These are phyloP conservation scores for Hipposideros armiger DNA, from an alignment of 2,113 vertebrate genomes.

Conservation along the genomic window DNA sequence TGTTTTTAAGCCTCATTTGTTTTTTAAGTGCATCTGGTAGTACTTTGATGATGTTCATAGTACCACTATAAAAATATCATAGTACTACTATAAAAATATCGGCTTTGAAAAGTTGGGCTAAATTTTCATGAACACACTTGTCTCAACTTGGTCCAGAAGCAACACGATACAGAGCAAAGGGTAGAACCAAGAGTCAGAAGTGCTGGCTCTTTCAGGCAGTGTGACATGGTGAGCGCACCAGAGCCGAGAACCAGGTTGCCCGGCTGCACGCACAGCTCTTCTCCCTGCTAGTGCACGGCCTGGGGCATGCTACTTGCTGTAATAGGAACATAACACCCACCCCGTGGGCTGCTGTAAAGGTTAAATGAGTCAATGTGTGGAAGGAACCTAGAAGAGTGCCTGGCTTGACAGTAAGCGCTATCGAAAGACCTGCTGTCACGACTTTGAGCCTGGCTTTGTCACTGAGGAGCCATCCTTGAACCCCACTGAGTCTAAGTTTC, in stretches of 20 bases:
- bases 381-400: not conserved
- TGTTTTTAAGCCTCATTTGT: not conserved
- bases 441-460: not conserved
- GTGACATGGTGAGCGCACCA: accelerated
- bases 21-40: not conserved
- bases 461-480: not conserved
- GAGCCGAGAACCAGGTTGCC: not conserved
- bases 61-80: not conserved
- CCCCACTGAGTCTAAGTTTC: not conserved
- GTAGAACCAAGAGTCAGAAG: not conserved
- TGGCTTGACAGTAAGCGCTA: not conserved
- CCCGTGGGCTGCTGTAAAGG: not conserved
- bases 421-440: accelerated
- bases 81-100: not conserved
- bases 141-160: not conserved
- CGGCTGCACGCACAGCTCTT: not conserved
- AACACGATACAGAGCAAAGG: not conserved
- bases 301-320: not conserved
- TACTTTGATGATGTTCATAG: not conserved
- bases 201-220: accelerated
- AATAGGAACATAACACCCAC: not conserved
- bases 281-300: too few relatives aligned
- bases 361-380: not conserved
- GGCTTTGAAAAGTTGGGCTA: not conserved
- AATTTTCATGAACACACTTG: not conserved